These are phyloP conservation scores for Pristionchus arcanus DNA, from an alignment of 2,888 invertebrate species.

Conservation along the genomic window DNA sequence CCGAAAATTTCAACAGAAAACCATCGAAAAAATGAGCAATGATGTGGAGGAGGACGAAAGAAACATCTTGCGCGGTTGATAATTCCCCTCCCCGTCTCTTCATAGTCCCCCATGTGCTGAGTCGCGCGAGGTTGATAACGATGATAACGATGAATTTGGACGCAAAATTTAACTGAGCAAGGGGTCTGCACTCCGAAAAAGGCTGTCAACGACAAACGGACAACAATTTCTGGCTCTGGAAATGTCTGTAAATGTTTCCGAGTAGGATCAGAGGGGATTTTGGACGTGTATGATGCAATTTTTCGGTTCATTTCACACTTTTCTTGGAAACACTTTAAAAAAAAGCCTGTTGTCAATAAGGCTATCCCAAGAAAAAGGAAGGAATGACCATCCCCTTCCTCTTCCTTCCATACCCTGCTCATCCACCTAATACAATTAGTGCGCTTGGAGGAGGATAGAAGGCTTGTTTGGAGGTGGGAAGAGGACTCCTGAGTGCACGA, in stretches of 20 bases:
- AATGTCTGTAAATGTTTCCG: neutral
- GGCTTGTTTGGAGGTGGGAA: neutral
- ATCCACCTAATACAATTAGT: constrained; percentile 24
- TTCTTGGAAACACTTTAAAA: too few relatives aligned
- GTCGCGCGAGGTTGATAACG: constrained; percentile 1
- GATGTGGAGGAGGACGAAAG: neutral
- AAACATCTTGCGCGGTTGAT: neutral
- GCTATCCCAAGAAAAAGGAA: neutral
- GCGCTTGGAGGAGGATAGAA: neutral
- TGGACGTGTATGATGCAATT: too few relatives aligned
- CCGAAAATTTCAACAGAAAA: neutral
- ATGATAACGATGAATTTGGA: neutral
- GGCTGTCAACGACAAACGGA: neutral
- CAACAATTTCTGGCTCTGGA: neutral
- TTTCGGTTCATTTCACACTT: too few relatives aligned
- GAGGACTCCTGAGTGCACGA: neutral
- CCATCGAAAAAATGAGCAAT: neutral
- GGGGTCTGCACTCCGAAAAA: neutral
- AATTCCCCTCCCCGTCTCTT: neutral
- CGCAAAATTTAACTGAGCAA: neutral
- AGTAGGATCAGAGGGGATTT: neutral
- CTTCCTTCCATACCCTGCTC: neutral
- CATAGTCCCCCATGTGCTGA: too few relatives aligned
- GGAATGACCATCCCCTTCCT: neutral
- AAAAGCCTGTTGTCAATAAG: neutral